Base-by-base conservation (phyloP, 1,140 invertebrate genomes). In the Delia radicum region DNA sequence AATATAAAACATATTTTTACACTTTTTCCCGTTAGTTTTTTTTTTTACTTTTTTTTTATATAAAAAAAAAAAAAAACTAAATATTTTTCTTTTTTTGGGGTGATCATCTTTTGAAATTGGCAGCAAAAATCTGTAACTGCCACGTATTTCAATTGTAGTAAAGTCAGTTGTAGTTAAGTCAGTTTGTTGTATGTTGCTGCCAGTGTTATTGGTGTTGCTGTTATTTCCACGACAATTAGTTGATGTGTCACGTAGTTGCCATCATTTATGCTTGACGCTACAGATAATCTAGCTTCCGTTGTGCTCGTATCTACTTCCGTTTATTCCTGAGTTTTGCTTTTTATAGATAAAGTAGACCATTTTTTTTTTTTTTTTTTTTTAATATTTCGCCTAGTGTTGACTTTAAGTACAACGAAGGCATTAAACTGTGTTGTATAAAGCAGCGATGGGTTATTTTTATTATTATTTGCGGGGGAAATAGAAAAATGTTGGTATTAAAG, bases 211-310 rank as follows among this genome's bases (percentile, higher is more conserved):
- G 18, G 18, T 31, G 63, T 67, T 67, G 15, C 28, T 67, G 15
- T 67, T 67, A 3, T 31, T 67, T 67, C 18, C 27, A 67, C 29
- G 63, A 67, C 63, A 67, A 67, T 67, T 67, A 67, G 63, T 67
- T 31, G 63, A 67, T 67, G 63, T 67, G 63, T 67, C 63, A 67
- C 63, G 63, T 67, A 67, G 27, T 67, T 31, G 63, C 63, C 29
- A 67, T 67, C 63, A 67, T 67, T 67, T 67, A 67, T 67, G 63
- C 29, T 31, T 67, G 63, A 67, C 63, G 28, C 63, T 67, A 31
- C 15, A 67, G 63, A 67, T 67, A 67, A 67, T 67, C 63, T 28
- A 29, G 28, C 63, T 67, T 67, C 63, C 28, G 28, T 67, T 67
- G 28, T 31, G 15, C 28, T 67, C 29, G 28, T 31, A n/a, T 31